Evolutionary conservation across 2,888 invertebrate species (phyloP).

Genomic region (Epinotia brunnichana): DNA sequence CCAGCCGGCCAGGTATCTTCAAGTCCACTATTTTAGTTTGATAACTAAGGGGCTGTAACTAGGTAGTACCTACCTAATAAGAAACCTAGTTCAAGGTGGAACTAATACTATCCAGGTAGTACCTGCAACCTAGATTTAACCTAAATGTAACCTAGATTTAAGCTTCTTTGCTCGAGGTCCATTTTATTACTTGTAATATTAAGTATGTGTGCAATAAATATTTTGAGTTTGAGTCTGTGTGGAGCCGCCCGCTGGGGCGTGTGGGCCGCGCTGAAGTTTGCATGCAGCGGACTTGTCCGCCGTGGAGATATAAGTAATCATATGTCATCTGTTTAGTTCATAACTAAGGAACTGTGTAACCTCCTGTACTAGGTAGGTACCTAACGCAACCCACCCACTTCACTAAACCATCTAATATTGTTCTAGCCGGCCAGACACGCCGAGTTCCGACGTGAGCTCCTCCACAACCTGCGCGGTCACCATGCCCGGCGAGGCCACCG

Average conservation of each 20-base stretch:
- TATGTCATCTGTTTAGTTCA: neutral
- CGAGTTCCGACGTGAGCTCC: slow-evolving; percentile 74
- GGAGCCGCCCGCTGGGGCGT: slow-evolving; percentile 88
- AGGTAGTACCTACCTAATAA: too few species aligned
- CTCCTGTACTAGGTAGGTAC: neutral
- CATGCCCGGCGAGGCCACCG: slow-evolving; percentile 84
- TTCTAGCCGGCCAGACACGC: slow-evolving; percentile 78
- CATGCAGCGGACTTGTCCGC: slow-evolving; percentile 88
- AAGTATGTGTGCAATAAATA: too few species aligned
- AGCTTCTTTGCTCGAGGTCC: too few species aligned
- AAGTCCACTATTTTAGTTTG: neutral
- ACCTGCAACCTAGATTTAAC: too few species aligned
- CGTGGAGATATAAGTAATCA: slow-evolving; percentile 83
- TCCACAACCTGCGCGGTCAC: slow-evolving; percentile 77
- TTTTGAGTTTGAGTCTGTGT: too few species aligned
- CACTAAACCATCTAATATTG: neutral
- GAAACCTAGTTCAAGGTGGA: too few species aligned
- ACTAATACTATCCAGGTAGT: too few species aligned
- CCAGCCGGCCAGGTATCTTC: slow-evolving; percentile 71
- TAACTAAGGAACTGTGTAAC: too few species aligned
- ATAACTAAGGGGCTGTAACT: too few species aligned
- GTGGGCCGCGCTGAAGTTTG: slow-evolving; percentile 89
- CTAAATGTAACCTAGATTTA: too few species aligned
- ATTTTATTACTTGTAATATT: too few species aligned
- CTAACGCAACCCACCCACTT: too few species aligned